These are phyloP conservation scores for Pangasius mekongensis DNA, from an alignment of 2,797 vertebrate species.

Conservation along the genomic window DNA sequence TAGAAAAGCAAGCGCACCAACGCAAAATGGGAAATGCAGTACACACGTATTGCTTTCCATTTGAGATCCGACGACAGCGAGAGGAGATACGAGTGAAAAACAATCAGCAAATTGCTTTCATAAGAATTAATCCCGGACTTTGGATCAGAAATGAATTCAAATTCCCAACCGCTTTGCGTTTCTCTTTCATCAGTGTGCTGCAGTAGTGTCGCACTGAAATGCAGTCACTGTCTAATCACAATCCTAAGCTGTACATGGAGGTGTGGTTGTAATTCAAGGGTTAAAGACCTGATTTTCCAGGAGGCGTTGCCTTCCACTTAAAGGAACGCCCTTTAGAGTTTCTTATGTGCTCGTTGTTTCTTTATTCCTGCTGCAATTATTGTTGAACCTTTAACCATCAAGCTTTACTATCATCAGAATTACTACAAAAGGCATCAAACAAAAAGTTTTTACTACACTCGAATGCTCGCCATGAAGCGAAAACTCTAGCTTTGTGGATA, in stretches of 20 bases:
- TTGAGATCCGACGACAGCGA: no score
- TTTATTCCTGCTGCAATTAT: background rate
- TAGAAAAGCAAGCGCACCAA: background rate
- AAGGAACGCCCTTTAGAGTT: background rate
- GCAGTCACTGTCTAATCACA: background rate
- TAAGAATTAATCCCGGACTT: background rate
- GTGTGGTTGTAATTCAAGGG: background rate
- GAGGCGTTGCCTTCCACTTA: background rate
- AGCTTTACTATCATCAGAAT: background rate
- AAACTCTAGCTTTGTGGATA: background rate
- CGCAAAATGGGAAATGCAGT: background rate
- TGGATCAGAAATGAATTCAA: background rate
- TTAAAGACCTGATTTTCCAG: background rate
- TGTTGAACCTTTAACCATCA: background rate
- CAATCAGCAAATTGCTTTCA: background rate
- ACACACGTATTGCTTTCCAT: background rate
- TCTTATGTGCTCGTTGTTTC: background rate
- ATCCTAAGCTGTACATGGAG: background rate
- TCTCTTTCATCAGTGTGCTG: background rate
- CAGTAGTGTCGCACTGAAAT: no score
- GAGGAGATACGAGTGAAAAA: background rate
- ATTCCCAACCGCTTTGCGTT: background rate
- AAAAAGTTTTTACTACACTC: background rate
- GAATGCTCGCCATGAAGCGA: background rate
- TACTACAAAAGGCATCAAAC: background rate